These are phyloP conservation scores for Calyptommatus sinebrachiatus DNA, from an alignment of 2,113 vertebrate species.

Conservation along the genomic window DNA sequence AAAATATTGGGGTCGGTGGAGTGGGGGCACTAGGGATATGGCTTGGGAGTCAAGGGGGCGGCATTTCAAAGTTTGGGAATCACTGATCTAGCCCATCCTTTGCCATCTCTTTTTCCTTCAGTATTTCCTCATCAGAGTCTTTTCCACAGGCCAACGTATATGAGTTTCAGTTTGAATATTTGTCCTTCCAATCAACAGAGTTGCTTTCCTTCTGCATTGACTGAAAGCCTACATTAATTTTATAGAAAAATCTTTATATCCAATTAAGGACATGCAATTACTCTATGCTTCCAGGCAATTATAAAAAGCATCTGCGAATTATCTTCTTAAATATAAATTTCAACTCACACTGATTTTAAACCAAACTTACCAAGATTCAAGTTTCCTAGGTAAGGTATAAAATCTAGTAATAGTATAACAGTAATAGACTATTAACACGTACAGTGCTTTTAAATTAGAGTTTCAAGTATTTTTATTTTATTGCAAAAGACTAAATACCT, in stretches of 20 bases:
- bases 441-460: conserved; percentile 53
- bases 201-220: no score
- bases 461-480: conserved; percentile 56
- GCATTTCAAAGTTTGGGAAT: no score
- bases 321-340: conserved; percentile 70
- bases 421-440: conserved; percentile 48
- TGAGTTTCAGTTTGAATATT: no score
- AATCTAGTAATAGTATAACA: conserved; percentile 55
- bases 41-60: no score
- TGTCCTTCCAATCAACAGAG: no score
- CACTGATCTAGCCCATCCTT: no score
- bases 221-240: conserved; percentile 36
- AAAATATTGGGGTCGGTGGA: no score
- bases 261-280: conserved; percentile 69
- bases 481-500: conserved; percentile 35
- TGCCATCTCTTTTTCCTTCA: no score
- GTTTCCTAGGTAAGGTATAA: conserved; percentile 65
- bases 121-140: no score
- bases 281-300: conserved; percentile 54
- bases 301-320: conserved; percentile 60
- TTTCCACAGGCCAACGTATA: no score
- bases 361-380: conserved; percentile 58
- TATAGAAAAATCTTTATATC: conserved; percentile 76
- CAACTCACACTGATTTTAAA: conserved; percentile 51
- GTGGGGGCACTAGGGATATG: no score